Conservation (phyloP, 2,113 vertebrate genomes). For the Zosterops japonicus region DNA sequence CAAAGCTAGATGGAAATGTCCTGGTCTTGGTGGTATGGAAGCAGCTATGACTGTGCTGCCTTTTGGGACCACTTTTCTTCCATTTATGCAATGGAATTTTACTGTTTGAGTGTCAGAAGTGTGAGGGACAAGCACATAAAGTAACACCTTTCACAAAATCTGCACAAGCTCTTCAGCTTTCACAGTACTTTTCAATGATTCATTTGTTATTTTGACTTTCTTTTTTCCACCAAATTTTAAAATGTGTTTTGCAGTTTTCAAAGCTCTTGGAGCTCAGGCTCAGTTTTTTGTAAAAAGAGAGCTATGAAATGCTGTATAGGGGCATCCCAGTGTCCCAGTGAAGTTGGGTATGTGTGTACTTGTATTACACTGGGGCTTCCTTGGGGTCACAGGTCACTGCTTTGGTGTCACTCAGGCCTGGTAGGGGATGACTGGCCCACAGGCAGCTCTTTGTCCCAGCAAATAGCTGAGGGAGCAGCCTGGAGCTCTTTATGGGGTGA, state of each 20-base stretch:
- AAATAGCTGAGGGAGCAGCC: not conserved
- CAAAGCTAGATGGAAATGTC: not conserved
- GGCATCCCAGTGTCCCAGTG: not conserved
- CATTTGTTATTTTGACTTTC: not conserved
- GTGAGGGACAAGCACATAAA: not conserved
- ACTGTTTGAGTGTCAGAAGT: not conserved
- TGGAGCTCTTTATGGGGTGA: not conserved
- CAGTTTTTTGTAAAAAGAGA: not conserved
- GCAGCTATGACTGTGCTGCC: not conserved
- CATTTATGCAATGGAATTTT: not conserved
- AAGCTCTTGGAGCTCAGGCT: not conserved
- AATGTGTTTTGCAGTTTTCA: not conserved
- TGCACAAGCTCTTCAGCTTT: not conserved
- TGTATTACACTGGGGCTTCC: not conserved
- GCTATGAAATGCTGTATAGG: not conserved
- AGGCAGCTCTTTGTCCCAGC: not conserved
- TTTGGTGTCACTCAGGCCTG: not conserved
- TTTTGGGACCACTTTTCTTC: not conserved
- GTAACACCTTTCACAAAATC: not conserved
- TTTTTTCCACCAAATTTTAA: not conserved
- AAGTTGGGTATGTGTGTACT: accelerated
- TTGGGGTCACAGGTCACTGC: not conserved
- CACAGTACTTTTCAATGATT: not conserved
- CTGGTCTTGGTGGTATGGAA: not conserved
- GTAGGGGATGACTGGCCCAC: not conserved